Evolutionary conservation across 2,113 vertebrate genomes (phyloP).

Genomic region (Psittacara wagleri): DNA sequence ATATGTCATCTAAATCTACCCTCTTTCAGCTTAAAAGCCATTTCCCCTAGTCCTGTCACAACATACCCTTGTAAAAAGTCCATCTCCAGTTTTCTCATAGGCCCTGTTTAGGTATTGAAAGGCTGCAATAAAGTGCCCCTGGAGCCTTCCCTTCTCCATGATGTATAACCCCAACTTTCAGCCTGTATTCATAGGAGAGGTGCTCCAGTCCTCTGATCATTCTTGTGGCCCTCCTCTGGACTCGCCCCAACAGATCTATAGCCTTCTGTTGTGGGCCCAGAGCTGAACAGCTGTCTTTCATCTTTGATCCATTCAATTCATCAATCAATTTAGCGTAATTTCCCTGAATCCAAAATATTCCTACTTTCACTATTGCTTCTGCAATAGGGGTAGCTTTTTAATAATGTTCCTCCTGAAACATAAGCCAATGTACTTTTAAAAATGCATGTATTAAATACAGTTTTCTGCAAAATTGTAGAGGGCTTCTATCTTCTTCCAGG

Average conservation of each 20-base stretch:
- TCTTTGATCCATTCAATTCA: not conserved
- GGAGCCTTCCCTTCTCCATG: not conserved
- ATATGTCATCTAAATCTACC: not conserved
- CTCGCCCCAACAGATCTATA: not conserved
- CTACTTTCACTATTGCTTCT: not conserved
- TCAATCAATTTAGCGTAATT: not conserved
- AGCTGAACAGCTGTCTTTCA: not conserved
- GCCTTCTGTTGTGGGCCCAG: not conserved
- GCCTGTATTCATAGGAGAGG: not conserved
- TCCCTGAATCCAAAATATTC: not conserved
- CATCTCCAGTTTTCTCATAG: not conserved
- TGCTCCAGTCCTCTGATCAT: not conserved
- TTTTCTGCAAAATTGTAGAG: not conserved
- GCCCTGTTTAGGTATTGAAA: not conserved
- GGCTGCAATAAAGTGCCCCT: not conserved
- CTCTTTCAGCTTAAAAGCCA: not conserved
- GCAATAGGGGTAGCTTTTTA: not conserved
- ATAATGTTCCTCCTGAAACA: not conserved
- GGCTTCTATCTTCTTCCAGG: not conserved
- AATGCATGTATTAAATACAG: not conserved
- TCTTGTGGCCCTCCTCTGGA: not conserved
- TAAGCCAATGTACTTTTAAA: not conserved
- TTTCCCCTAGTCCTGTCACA: not conserved
- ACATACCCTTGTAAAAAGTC: not conserved
- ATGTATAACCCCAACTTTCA: not conserved